Percentiles rank a stretch among this genome's conserved stretches.
Conservation (phyloP, 2,113 vertebrate species). For the Odontesthes bonariensis region DNA sequence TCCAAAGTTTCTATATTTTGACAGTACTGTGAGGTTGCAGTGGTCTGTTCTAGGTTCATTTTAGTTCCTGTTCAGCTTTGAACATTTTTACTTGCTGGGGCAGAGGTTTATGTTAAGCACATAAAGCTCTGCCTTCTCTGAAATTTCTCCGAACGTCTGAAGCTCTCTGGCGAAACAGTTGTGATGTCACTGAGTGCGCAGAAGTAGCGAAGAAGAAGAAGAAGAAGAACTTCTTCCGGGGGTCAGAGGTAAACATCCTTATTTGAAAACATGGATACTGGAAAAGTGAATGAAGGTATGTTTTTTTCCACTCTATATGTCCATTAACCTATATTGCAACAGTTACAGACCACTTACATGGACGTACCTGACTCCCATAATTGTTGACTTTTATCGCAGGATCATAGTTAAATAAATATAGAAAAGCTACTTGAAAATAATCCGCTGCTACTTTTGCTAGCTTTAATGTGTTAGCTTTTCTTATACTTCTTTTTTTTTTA, state of each 20-base stretch:
- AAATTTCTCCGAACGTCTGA: too few species aligned
- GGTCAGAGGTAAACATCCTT: slow-evolving; percentile 49
- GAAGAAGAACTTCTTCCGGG: slow-evolving; percentile 54
- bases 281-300: slow-evolving; percentile 56
- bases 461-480: slow-evolving; percentile 19
- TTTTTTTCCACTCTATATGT: not conserved
- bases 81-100: too few species aligned
- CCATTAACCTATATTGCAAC: not conserved
- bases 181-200: too few species aligned
- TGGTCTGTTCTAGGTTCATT: too few species aligned
- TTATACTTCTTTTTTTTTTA: not conserved
- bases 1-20: too few species aligned
- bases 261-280: slow-evolving; percentile 77
- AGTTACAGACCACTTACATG: accelerated
- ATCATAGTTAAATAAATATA: not conserved
- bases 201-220: not conserved
- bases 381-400: not conserved
- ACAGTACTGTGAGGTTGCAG: too few species aligned
- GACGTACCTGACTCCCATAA: not conserved
- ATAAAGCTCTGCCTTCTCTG: too few species aligned
- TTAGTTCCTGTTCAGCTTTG: too few species aligned
- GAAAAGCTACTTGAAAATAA: not conserved
- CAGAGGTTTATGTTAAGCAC: too few species aligned
- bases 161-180: too few species aligned
- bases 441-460: slow-evolving; percentile 17